Conservation (phyloP, 2,113 vertebrate species). For the Myodes glareolus region DNA sequence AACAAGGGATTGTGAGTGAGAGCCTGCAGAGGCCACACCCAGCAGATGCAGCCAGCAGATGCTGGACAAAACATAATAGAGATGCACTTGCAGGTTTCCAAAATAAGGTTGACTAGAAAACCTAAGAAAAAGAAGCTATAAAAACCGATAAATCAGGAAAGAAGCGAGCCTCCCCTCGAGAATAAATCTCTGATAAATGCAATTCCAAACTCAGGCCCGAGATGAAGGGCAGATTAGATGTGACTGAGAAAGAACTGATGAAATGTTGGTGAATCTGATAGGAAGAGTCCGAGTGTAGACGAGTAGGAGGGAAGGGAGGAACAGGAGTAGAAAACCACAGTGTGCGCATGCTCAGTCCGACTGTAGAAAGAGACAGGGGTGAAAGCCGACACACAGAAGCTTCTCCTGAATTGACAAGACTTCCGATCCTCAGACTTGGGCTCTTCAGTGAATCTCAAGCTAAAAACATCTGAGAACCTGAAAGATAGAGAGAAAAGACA, state of each 20-base stretch:
- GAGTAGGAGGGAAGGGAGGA: no score
- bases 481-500: neutral
- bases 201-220: neutral
- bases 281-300: neutral
- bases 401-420: neutral
- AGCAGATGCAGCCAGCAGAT: neutral
- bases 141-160: neutral
- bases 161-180: neutral
- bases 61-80: neutral
- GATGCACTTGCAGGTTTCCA: neutral
- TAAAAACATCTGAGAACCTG: neutral
- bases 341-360: accelerated
- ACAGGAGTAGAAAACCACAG: accelerated
- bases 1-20: neutral
- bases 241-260: neutral
- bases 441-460: neutral
- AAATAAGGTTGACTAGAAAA: neutral
- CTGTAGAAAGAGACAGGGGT: neutral
- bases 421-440: neutral
- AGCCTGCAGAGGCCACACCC: neutral
- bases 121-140: neutral
- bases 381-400: neutral
- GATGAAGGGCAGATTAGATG: neutral
- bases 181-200: slow-evolving; percentile 2
- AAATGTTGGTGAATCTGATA: neutral